Evolutionary conservation across 2,888 invertebrate species (phyloP), one percentile per base, ranked within the genome.

Genomic region (Drosophila macrospina): DNA sequence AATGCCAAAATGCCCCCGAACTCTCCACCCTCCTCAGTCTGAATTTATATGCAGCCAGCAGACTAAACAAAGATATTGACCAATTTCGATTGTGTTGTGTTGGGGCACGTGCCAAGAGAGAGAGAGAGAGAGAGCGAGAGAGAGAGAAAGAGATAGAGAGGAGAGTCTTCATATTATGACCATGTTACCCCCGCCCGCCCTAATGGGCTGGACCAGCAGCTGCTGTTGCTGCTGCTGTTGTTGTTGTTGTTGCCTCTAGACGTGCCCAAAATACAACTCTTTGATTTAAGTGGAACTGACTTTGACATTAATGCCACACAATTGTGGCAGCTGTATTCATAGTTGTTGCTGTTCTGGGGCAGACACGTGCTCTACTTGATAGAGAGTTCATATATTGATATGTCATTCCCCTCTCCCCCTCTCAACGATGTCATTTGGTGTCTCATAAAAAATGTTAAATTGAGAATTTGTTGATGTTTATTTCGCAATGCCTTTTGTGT

Each of bases 101-200:
- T 76, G 57, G 44, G 69, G 87, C 82, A 84, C 87, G 82, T 69
- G 82, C 82, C 87, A 70, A 50, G 10, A 37, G 32, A 15, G 8
- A 34, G 20, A 10, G n/a, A 3, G 47, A 28, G n/a, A 26, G 7
- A n/a, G 42, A 3, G 16, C 6, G 7, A 8, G 20, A 15, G 8
- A 37, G 20, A 42, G 13, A 6, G 28, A 41, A 20, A 28, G 30
- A 16, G 20, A 20, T 7, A n/a, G 59, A 36, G 15, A 28, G 4
- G 48, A 24, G 37, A 20, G 39, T 55, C 32, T 7, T 11, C 11
- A 7, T 30, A 48, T 52, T 57, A 61, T 61, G 42, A 55, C 30
- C 37, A 37, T 48, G 52, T 61, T 36, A n/a, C 34, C 1, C 7
- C 32, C 24, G 20, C 45, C 28, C 45, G 45, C 39, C 28, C 45